Percentiles rank a stretch among this genome's conserved stretches.
Conservation (phyloP, 2,888 invertebrate genomes). For the Drosophila silvestris region DNA sequence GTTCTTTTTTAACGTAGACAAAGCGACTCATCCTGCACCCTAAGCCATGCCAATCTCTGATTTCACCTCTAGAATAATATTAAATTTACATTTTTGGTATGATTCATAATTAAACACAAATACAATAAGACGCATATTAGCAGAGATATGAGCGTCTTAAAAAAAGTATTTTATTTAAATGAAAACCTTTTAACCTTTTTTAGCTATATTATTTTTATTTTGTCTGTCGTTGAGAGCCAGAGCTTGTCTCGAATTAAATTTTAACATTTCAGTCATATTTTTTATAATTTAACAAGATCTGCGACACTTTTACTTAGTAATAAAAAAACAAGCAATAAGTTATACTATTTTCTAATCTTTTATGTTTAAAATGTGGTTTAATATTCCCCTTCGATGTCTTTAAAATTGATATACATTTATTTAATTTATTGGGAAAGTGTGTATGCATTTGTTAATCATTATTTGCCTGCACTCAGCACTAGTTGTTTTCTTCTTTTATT, state of each 20-base stretch:
- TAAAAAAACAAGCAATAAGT: not conserved
- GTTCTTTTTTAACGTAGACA: too few species aligned
- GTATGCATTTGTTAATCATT: not conserved
- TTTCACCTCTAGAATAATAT: too few species aligned
- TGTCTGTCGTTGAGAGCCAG: not conserved
- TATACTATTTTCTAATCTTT: too few species aligned
- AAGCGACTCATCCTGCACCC: too few species aligned
- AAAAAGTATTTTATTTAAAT: too few species aligned
- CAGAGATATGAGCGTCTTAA: too few species aligned
- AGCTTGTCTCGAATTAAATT: not conserved
- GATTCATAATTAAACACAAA: not conserved
- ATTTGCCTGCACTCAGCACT: not conserved
- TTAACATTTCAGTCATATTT: not conserved
- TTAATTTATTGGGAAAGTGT: not conserved
- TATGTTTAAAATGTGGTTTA: accelerated
- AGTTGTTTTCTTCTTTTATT: not conserved
- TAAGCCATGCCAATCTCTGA: too few species aligned
- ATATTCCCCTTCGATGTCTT: too few species aligned
- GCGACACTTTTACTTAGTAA: not conserved
- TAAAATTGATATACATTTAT: not conserved
- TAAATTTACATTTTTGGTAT: too few species aligned
- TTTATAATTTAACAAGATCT: not conserved
- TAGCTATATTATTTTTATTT: not conserved
- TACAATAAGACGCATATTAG: too few species aligned
- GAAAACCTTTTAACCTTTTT: accelerated